Conservation (phyloP, 1,140 invertebrate species). For the Paraescarpia echinospica region DNA sequence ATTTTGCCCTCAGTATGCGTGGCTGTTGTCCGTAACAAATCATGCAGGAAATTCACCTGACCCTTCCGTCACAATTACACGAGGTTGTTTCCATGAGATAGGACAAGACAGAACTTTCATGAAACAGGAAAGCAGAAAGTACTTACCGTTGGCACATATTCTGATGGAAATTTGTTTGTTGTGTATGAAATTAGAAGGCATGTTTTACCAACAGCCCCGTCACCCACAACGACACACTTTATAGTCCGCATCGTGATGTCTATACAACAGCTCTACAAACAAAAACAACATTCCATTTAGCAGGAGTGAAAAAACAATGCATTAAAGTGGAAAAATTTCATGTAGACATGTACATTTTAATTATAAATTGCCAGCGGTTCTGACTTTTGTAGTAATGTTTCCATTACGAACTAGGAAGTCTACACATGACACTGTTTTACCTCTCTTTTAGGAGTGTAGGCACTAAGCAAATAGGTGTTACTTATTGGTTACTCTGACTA, state of each 20-base stretch:
- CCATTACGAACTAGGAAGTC: no score
- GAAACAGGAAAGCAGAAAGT: background rate
- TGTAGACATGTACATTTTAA: no score
- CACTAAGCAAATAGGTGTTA: no score
- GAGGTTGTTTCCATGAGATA: no score
- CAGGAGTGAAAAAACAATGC: background rate
- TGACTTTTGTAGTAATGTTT: no score
- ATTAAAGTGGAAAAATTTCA: background rate
- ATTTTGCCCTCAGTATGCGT: background rate
- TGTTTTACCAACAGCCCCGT: constrained; percentile 46
- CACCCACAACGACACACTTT: constrained; percentile 47
- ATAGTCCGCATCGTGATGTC: constrained; percentile 30
- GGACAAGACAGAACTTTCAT: no score
- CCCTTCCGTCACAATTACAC: no score
- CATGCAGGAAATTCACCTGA: background rate
- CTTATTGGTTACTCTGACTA: no score
- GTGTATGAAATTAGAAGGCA: constrained; percentile 42
- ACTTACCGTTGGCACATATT: constrained; percentile 91
- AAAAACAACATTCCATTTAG: background rate
- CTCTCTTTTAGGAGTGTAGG: no score
- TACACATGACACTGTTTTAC: no score
- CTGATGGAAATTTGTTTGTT: constrained; percentile 79
- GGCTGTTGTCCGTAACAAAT: background rate
- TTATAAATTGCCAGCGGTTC: no score
- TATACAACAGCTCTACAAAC: background rate